Percentiles rank a stretch among this genome's conserved stretches.
Evolutionary conservation across 2,113 vertebrate species (phyloP).

Genomic region (Mus spicilegus): DNA sequence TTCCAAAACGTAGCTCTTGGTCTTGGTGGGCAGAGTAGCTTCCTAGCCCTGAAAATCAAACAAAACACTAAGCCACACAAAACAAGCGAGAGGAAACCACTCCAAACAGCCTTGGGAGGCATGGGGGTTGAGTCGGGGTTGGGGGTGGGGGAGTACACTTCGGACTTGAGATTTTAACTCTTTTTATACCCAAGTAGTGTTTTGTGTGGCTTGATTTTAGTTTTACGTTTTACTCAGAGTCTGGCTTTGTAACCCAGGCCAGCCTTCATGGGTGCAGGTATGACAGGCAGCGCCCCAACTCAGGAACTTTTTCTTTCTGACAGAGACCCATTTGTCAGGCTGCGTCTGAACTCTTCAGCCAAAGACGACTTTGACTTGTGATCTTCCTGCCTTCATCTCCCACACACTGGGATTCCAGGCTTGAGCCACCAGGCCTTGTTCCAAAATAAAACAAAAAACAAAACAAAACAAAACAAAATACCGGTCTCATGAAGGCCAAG

Average conservation of each 20-base stretch:
- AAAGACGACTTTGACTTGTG: background rate
- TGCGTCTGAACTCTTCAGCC: background rate
- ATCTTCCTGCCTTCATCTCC: background rate
- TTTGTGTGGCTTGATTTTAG: conserved; percentile 17
- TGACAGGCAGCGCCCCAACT: background rate
- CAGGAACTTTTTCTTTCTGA: background rate
- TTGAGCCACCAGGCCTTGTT: background rate
- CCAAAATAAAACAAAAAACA: background rate
- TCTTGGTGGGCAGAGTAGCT: background rate
- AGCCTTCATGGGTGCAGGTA: background rate
- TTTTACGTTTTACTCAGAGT: background rate
- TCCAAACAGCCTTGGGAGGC: background rate
- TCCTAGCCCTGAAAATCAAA: background rate
- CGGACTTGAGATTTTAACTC: background rate
- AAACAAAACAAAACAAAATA: background rate
- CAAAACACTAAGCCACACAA: conserved; percentile 1
- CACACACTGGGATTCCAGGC: background rate
- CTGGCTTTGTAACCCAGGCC: background rate
- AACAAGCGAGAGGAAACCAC: background rate
- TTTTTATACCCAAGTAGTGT: background rate
- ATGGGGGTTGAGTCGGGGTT: background rate
- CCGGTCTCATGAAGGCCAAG: background rate
- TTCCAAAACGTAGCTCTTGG: background rate
- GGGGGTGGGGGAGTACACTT: background rate
- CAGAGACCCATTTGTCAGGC: background rate